Conservation (phyloP, 2,113 vertebrate species). For the Pithys albifrons region DNA sequence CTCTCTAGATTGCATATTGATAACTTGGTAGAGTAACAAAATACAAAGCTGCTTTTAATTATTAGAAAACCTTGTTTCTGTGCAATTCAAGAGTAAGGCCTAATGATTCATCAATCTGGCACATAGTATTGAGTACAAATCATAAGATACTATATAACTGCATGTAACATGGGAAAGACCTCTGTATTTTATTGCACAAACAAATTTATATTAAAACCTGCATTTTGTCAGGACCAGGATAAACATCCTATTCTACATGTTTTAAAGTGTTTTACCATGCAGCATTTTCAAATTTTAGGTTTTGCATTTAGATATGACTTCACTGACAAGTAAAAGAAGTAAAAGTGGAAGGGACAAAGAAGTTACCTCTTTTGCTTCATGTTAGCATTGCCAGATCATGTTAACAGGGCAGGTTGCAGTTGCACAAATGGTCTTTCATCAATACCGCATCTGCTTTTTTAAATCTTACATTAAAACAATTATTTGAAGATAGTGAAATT, state of each 20-base stretch:
- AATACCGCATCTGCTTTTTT: background rate
- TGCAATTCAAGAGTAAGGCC: background rate
- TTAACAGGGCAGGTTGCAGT: background rate
- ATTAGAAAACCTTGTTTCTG: background rate
- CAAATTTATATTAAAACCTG: background rate
- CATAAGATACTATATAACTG: background rate
- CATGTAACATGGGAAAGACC: background rate
- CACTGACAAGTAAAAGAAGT: background rate
- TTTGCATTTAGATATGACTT: background rate
- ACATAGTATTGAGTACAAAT: background rate
- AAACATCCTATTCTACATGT: background rate
- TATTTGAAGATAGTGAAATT: slow-evolving; percentile 2
- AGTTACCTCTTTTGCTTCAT: background rate
- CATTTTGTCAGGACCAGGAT: background rate
- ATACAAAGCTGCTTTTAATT: background rate
- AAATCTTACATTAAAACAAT: background rate
- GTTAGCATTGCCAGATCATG: background rate
- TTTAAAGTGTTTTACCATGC: background rate
- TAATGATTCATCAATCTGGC: background rate
- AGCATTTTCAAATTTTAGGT: background rate
- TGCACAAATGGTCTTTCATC: background rate
- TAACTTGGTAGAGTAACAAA: background rate
- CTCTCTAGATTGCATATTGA: background rate
- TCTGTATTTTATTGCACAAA: background rate
- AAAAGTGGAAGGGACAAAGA: background rate